phyloP scores from a whole-genome alignment of 2,888 invertebrate species.

The Rotaria magnacalcarata region DNA sequence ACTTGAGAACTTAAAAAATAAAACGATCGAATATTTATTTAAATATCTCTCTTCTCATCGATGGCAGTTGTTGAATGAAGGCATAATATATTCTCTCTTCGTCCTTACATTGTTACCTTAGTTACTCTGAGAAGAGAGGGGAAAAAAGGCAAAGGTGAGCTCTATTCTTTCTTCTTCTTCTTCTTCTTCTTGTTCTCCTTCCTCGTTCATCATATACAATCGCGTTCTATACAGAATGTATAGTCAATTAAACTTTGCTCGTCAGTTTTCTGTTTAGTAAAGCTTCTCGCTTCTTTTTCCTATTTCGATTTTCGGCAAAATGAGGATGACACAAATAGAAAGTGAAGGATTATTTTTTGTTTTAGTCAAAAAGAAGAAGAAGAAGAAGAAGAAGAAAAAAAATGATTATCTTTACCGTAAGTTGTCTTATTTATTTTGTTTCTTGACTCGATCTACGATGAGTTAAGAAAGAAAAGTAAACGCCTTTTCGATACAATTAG shows the following conservation, averaged over 20 bases:
- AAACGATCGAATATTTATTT: constrained; percentile 17
- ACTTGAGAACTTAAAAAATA: background rate
- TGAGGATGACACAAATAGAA: background rate
- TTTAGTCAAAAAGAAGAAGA: background rate
- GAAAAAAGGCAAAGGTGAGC: background rate
- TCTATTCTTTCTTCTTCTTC: constrained; percentile 9
- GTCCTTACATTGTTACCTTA: background rate
- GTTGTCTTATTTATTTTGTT: background rate
- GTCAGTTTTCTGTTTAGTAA: background rate
- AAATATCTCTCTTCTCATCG: background rate
- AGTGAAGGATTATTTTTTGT: background rate
- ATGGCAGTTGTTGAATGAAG: background rate
- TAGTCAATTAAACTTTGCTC: constrained; percentile 4
- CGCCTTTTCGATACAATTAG: constrained; percentile 13
- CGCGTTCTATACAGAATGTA: background rate
- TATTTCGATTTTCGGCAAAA: background rate
- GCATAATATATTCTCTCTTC: background rate
- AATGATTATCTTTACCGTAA: background rate
- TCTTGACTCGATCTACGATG: background rate
- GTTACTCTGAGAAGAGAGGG: background rate
- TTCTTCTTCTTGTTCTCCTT: background rate
- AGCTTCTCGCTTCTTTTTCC: background rate
- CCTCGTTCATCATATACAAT: background rate
- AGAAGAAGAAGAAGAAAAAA: background rate
- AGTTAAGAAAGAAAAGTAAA: background rate